Base-by-base conservation (phyloP, 2,888 invertebrate species). In the Mycalesis mineus region DNA sequence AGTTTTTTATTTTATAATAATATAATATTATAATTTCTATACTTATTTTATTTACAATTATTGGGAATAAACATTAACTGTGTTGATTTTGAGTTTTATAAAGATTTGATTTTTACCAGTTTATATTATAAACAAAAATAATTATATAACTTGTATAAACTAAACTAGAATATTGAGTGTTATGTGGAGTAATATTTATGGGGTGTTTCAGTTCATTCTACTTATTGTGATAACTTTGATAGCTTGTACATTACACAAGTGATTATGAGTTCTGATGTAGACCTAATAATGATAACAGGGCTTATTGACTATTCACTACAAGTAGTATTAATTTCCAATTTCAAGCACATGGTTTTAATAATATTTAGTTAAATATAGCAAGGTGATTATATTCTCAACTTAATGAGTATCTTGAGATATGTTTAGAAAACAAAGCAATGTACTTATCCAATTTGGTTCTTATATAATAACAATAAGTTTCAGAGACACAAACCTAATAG, bases 211-310 rank as follows among this genome's bases (percentile, higher is more conserved):
- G 9, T 36, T 36, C 11, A 60, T 65, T 61, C 51, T 61, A 64
- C 64, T 62, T 62, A 60, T 51, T 57, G 55, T 52, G 66, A 66
- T 67, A 58, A 57, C 39, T 41, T 49, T 40, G 59, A 61, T 61
- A 61, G 11, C 11, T 36, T 11, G 44, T 45, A 47, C 42, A 59
- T 58, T 63, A 58, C 58, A 53, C 57, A 59, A 64, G 50, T 57
- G 58, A 59, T 59, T 64, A 33, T 45, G 29, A 37, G 22, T 57
- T 50, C 51, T 37, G 41, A 56, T 52, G 52, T 50, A 53, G 39
- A 39, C 41, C 52, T 37, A 55, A 48, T 58, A 53, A 53, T 61
- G 61, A 65, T 63, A 61, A 55, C 51, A 45, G 36, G 44, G 36
- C 40, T 58, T 45, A 39, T 55, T 48, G 49, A 49, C 17, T 49